phyloP scores from a whole-genome alignment of 2,888 invertebrate species.

The Acanthosepion esculentum region DNA sequence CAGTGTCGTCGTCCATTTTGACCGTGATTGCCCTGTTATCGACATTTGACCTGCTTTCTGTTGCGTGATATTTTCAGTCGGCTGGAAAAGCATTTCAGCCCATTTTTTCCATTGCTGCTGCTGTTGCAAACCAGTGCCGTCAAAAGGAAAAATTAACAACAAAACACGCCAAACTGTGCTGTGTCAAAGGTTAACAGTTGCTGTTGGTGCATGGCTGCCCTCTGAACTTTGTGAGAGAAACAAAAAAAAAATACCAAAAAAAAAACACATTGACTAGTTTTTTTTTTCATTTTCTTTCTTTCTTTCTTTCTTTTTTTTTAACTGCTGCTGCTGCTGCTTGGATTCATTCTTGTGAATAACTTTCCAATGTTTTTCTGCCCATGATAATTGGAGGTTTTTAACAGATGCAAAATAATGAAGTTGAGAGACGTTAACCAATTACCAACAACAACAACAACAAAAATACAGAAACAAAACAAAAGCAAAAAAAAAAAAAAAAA shows the following conservation, averaged over 20 bases:
- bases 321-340: not conserved
- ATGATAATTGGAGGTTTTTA: not conserved
- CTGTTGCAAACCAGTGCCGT: not conserved
- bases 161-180: constrained; percentile 33
- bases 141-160: constrained; percentile 8
- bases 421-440: constrained; percentile 14
- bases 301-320: not conserved
- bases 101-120: not conserved
- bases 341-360: not conserved
- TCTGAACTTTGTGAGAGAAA: not conserved
- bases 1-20: constrained; percentile 43
- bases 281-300: not conserved
- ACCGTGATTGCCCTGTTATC: not conserved
- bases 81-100: not conserved
- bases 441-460: not conserved
- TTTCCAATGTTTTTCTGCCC: not conserved
- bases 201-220: constrained; percentile 33
- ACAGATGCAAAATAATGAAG: not conserved
- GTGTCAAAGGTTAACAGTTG: constrained; percentile 33
- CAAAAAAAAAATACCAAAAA: not conserved
- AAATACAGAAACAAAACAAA: not conserved
- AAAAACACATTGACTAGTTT: not conserved
- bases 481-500: not conserved
- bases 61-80: not conserved
- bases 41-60: constrained; percentile 34